These are phyloP conservation scores for Delphinapterus leucas DNA, from an alignment of 2,113 vertebrate genomes.

Conservation along the genomic window DNA sequence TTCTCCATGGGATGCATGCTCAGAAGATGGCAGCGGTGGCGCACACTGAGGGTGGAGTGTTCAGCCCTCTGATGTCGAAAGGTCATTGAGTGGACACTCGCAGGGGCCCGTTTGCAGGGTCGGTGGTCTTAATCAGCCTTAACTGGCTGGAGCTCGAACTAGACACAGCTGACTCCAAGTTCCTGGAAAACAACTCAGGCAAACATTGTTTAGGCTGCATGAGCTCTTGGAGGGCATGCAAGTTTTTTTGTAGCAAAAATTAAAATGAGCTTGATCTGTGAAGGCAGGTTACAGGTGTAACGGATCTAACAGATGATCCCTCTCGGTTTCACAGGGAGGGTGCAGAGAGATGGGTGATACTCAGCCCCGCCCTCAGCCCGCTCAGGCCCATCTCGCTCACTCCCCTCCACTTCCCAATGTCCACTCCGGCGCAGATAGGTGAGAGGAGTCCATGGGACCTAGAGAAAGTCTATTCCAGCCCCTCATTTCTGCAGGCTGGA, in stretches of 20 bases:
- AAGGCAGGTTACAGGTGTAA: not conserved
- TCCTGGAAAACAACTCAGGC: not conserved
- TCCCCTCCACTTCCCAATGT: not conserved
- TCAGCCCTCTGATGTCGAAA: not conserved
- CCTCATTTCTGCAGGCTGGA: not conserved
- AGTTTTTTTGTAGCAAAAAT: not conserved
- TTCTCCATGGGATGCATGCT: not conserved
- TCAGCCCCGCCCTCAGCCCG: not conserved
- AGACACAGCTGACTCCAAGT: not conserved
- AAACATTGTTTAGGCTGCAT: not conserved
- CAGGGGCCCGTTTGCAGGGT: not conserved
- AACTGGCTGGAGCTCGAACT: not conserved
- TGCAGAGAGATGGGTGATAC: no score
- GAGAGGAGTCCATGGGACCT: no score
- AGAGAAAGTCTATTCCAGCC: not conserved
- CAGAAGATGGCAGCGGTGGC: not conserved
- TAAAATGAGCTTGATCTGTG: not conserved
- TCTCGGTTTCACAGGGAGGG: not conserved
- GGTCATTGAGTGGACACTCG: not conserved
- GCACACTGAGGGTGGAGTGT: not conserved
- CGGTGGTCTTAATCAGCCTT: not conserved
- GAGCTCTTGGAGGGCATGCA: not conserved
- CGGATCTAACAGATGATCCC: not conserved
- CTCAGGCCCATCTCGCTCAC: not conserved
- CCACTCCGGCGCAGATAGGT: rapidly evolving